Evolutionary conservation across 1,140 invertebrate species (phyloP), one percentile per base, ranked within the genome.

Genomic region (Drosophila orosa): DNA sequence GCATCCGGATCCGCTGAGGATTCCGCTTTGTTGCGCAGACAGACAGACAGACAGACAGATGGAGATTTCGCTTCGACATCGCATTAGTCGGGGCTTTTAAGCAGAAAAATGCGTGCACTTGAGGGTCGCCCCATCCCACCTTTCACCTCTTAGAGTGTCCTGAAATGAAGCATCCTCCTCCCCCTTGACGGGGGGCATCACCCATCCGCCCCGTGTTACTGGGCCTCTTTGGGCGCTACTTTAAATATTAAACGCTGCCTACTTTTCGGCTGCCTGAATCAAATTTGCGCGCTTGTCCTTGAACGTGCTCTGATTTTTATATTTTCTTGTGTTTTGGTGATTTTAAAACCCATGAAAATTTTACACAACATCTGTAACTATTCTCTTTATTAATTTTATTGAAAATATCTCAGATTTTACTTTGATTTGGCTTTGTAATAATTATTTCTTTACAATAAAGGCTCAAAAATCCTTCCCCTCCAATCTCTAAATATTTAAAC

Each of bases 81-180:
- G 85, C 84, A 90, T 90, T 89, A 89, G 84, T 90, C 80, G 77
- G 68, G 85, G 84, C 84, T 84, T 90, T 89, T 89, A 89, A 84
- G 84, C 84, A 90, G 85, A 89, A 90, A 89, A 89, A 90, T 89
- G 84, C 85, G 84, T 89, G 80, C 84, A 84, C 85, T 90, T 89
- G 79, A 83, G 81, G 60, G 31, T 59, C 15, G 29, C 50, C 40
- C 59, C 39, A 44, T 15, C 13, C 42, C 22, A 13, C 24, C n/a
- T n/a, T n/a, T n/a, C 25, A 8, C 24, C 10, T 22, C 4, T 24
- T 8, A 6, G 17, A 54, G 27, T 27, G 61, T 63, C 60, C 45
- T 33, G 61, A 67, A 66, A 39, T 31, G 50, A 39, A 17, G 17
- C n/a, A 12, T 5, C 27, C 19, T 17, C 22, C 59, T 39, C 12